Evolutionary conservation across 2,113 vertebrate species (phyloP).

Genomic region (Apodemus sylvaticus): DNA sequence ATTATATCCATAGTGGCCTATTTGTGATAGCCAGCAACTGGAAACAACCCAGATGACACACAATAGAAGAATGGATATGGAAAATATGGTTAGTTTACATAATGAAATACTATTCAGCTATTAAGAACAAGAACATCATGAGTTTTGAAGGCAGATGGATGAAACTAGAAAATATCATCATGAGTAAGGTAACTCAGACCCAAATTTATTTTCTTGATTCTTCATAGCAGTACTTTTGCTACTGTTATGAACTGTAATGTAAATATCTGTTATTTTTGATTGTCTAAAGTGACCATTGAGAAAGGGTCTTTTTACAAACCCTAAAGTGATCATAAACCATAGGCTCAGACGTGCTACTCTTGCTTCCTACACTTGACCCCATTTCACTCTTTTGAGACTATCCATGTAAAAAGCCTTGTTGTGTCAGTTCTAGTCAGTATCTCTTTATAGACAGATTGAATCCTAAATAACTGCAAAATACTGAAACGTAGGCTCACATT

Average conservation of each 20-base stretch:
- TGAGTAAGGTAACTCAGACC: too few relatives aligned
- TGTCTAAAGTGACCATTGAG: neutral
- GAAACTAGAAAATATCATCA: too few relatives aligned
- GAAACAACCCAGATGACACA: too few relatives aligned
- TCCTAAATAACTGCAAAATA: neutral
- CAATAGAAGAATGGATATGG: too few relatives aligned
- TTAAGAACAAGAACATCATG: too few relatives aligned
- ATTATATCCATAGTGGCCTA: too few relatives aligned
- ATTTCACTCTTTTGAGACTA: neutral
- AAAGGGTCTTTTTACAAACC: neutral
- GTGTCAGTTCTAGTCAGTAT: neutral
- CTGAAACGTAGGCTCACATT: neutral
- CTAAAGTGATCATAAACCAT: neutral
- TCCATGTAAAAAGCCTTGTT: neutral
- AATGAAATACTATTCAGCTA: too few relatives aligned
- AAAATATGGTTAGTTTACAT: too few relatives aligned
- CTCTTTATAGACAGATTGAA: neutral
- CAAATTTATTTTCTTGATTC: neutral
- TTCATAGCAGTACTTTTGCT: neutral
- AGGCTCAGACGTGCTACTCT: neutral
- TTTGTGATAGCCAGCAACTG: too few relatives aligned
- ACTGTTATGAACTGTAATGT: neutral
- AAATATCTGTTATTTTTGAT: neutral
- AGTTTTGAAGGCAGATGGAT: too few relatives aligned
- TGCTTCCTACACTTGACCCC: rapidly evolving